These are phyloP conservation scores for Litocranius walleri DNA, from an alignment of 2,113 vertebrate species.

Conservation along the genomic window DNA sequence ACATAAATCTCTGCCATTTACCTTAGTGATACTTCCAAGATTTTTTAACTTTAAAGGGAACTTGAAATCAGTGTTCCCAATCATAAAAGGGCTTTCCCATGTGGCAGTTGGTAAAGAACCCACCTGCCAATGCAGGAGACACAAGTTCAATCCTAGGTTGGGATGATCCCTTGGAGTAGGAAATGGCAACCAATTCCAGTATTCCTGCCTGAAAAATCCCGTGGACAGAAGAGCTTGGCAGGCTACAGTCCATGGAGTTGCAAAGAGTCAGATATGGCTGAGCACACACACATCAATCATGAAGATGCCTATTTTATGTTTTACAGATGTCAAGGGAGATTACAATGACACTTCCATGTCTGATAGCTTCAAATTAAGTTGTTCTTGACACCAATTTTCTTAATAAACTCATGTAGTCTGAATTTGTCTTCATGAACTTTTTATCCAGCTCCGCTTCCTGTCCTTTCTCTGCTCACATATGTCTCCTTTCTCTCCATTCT, in stretches of 20 bases:
- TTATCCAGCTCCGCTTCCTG: background rate
- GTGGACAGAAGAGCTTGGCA: background rate
- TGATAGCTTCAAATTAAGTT: background rate
- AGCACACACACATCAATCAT: background rate
- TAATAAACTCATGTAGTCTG: background rate
- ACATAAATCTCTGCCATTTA: background rate
- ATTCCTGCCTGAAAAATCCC: background rate
- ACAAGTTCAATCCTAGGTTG: background rate
- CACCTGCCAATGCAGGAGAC: background rate
- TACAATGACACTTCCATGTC: background rate
- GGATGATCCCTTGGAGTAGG: background rate
- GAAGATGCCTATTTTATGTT: background rate
- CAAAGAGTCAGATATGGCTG: background rate
- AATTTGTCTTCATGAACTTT: background rate
- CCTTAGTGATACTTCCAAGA: background rate
- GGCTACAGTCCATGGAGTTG: background rate
- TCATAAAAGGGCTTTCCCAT: background rate
- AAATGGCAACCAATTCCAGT: background rate
- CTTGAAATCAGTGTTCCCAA: background rate
- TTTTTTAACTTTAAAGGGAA: background rate
- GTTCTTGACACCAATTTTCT: background rate
- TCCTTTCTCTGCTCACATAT: background rate
- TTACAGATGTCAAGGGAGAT: background rate
- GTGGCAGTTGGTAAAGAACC: background rate
- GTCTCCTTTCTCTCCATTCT: background rate